Conservation (phyloP, 2,888 invertebrate genomes). For the Hyppa rectilinea region DNA sequence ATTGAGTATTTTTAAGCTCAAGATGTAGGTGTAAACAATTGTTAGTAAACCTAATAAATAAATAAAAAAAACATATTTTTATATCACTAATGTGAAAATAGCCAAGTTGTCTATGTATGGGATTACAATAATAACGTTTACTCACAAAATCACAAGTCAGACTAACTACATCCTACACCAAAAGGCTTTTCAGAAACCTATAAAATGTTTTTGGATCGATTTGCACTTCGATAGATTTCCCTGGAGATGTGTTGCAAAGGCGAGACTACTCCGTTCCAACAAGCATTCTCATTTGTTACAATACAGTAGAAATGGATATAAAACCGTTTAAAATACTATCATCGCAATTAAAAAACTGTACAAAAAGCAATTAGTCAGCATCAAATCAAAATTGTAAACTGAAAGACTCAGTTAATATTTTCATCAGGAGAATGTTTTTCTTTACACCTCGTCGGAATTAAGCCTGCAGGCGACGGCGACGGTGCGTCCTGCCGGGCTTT, state of each 20-base stretch:
- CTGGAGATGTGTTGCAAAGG: conserved; percentile 18
- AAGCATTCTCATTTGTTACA: conserved; percentile 10
- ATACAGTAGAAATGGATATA: neutral
- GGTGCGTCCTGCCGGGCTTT: conserved; percentile 73
- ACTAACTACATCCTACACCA: neutral
- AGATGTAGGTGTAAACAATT: no score
- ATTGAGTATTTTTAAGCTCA: no score
- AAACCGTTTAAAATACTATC: neutral
- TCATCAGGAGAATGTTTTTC: conserved; percentile 29
- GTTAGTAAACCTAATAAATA: no score
- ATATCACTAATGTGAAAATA: neutral
- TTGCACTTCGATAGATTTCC: conserved; percentile 36
- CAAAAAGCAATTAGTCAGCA: conserved; percentile 17
- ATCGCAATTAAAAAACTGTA: neutral
- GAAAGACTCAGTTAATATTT: conserved; percentile 40
- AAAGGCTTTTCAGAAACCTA: neutral
- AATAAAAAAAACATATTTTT: no score
- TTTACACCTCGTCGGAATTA: conserved; percentile 33
- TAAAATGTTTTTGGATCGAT: conserved; percentile 39
- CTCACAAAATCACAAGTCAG: neutral
- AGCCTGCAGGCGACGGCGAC: conserved; percentile 47
- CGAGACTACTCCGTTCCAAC: neutral
- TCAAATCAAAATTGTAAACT: conserved; percentile 12
- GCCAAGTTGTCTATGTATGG: neutral
- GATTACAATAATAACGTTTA: neutral